Evolutionary conservation across 2,113 vertebrate genomes (phyloP).

Genomic region (Thalassoma bifasciatum): DNA sequence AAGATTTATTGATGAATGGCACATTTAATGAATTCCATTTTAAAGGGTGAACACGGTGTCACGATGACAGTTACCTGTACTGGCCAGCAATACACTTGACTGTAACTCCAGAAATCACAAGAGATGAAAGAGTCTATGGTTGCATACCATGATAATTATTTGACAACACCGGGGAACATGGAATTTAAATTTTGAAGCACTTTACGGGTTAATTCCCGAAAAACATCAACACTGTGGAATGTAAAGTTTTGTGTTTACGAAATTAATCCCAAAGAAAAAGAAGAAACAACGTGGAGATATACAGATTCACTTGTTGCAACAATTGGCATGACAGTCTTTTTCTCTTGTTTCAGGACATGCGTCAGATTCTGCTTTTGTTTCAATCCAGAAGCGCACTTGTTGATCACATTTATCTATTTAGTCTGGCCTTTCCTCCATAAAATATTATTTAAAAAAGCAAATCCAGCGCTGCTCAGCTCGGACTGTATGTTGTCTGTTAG

Average conservation of each 20-base stretch:
- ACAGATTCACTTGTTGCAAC: slow-evolving; percentile 45
- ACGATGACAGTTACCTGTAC: slow-evolving; percentile 18
- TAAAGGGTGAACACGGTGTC: slow-evolving; percentile 45
- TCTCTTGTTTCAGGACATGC: slow-evolving; percentile 39
- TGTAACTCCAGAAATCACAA: slow-evolving; percentile 34
- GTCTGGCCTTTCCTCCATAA: background rate
- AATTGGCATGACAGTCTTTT: slow-evolving; percentile 20
- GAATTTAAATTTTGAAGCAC: slow-evolving; percentile 35
- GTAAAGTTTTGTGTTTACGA: slow-evolving; percentile 26
- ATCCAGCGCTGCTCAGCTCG: slow-evolving; percentile 13
- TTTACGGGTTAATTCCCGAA: slow-evolving; percentile 35
- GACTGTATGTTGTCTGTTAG: background rate
- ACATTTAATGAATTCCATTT: slow-evolving; percentile 81
- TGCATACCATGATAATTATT: slow-evolving; percentile 39
- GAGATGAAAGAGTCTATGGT: background rate
- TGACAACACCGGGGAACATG: slow-evolving; percentile 38
- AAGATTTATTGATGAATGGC: slow-evolving; percentile 90
- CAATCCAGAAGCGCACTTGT: slow-evolving; percentile 63
- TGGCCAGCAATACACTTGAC: slow-evolving; percentile 44
- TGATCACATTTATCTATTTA: slow-evolving; percentile 51
- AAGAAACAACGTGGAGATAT: slow-evolving; percentile 15
- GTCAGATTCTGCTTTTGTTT: slow-evolving; percentile 21
- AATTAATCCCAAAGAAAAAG: slow-evolving; percentile 40
- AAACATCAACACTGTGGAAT: slow-evolving; percentile 32
- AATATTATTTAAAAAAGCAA: background rate